These are phyloP conservation scores for Dasyornis broadbenti DNA, from an alignment of 2,113 vertebrate genomes.

Conservation along the genomic window DNA sequence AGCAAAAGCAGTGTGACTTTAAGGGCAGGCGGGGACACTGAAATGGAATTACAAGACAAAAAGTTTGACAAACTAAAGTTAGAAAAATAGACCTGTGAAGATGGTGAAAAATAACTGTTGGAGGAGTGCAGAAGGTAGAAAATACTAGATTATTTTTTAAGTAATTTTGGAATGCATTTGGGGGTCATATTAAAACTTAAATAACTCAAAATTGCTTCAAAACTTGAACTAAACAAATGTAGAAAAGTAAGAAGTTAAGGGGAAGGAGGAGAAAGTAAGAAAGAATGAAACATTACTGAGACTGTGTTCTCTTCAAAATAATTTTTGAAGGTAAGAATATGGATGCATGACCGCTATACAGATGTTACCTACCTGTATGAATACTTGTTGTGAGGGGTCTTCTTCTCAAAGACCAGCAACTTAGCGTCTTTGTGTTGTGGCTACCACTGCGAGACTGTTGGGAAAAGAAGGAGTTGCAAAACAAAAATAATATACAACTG, in stretches of 20 bases:
- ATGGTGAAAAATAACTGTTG: background rate
- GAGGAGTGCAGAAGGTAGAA: background rate
- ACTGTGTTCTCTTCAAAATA: background rate
- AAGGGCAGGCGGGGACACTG: fast-evolving
- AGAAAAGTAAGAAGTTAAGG: background rate
- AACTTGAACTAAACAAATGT: background rate
- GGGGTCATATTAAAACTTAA: background rate
- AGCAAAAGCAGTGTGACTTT: background rate
- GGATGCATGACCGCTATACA: background rate
- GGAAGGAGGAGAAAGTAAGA: background rate
- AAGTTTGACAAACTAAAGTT: background rate
- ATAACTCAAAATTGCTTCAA: background rate
- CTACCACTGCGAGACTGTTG: background rate
- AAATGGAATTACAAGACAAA: background rate
- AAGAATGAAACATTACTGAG: background rate
- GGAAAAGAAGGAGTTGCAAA: background rate
- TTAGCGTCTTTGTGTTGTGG: background rate
- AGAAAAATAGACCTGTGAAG: background rate
- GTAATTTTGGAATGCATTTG: background rate
- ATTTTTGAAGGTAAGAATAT: background rate
- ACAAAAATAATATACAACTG: background rate
- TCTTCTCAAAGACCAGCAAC: background rate
- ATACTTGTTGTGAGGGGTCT: background rate
- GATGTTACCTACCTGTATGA: background rate
- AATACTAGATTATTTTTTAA: background rate